A percentile compares a stretch with the other conserved stretches of the same genome.
These are phyloP conservation scores for Bovichtus variegatus DNA, from an alignment of 2,797 vertebrate genomes.

Conservation along the genomic window DNA sequence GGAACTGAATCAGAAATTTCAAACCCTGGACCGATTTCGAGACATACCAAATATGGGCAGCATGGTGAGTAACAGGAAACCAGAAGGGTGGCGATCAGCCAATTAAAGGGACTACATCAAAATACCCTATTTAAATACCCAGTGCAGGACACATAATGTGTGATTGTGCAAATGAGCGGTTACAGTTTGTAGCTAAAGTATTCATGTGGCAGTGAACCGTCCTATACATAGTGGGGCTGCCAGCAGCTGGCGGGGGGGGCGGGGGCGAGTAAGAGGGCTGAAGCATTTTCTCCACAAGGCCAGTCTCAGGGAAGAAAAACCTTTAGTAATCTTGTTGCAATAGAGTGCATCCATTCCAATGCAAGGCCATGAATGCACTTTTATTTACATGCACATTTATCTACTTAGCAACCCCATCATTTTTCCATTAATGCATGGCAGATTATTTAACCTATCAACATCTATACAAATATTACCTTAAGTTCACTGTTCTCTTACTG, in stretches of 20 bases:
- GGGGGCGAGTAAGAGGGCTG: conserved; percentile 15
- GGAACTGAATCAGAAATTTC: conserved; percentile 99
- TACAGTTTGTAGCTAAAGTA: conserved; percentile 60
- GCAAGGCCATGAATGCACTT: conserved; percentile 84
- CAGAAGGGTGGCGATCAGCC: conserved; percentile 71
- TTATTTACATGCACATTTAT: conserved; percentile 84
- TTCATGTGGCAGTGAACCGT: conserved; percentile 71
- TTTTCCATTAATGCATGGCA: conserved; percentile 84
- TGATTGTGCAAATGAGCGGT: conserved; percentile 80
- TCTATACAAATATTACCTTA: conserved; percentile 65
- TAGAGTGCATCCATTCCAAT: conserved; percentile 83
- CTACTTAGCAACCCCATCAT: conserved; percentile 80
- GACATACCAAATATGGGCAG: conserved; percentile 99
- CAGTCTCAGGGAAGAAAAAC: conserved; percentile 67
- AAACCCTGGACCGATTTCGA: conserved; percentile 99
- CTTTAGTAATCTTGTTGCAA: conserved; percentile 71
- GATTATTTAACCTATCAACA: conserved; percentile 79
- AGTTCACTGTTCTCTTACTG: conserved; percentile 52
- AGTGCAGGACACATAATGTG: conserved; percentile 74
- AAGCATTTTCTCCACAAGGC: conserved; percentile 66
- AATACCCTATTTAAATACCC: conserved; percentile 68
- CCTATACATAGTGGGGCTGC: conserved; percentile 47
- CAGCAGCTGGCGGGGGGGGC: conserved; percentile 52
- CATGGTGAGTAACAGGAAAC: conserved; percentile 94
- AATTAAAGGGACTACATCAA: conserved; percentile 59